These are phyloP conservation scores for Lytechinus variegatus DNA, from an alignment of 35 echinoderm and acorn worm species.

Conservation along the genomic window DNA sequence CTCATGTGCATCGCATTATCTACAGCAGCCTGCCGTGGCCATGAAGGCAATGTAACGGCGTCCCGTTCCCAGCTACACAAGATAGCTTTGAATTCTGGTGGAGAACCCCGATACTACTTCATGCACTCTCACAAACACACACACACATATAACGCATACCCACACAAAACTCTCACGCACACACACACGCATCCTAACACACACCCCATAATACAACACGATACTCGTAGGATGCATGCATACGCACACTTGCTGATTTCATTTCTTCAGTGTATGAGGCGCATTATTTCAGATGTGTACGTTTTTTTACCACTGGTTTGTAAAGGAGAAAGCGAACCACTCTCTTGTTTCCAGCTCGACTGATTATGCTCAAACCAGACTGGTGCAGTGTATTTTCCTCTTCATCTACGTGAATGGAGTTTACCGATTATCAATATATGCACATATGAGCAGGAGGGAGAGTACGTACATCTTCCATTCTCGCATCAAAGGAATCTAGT, in stretches of 20 bases:
- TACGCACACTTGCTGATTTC: neutral
- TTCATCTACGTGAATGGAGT: neutral
- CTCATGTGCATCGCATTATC: neutral
- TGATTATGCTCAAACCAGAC: neutral
- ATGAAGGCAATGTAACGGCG: neutral
- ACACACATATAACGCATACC: no score
- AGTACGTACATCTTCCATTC: neutral
- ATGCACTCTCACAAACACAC: neutral
- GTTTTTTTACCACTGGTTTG: neutral
- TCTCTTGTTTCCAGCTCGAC: neutral
- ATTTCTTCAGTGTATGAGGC: neutral
- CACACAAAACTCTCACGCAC: neutral
- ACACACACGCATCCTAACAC: no score
- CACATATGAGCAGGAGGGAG: neutral
- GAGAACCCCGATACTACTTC: neutral
- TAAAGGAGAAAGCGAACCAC: neutral
- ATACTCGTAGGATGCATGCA: no score
- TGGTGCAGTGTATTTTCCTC: neutral
- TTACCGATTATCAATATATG: neutral
- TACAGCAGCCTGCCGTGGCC: neutral
- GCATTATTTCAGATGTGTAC: neutral
- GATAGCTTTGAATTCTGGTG: neutral
- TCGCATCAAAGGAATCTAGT: neutral
- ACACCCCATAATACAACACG: no score
- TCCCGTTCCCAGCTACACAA: constrained; percentile 6